Evolutionary conservation across 2,113 vertebrate species (phyloP).

Genomic region (Mohoua ochrocephala): DNA sequence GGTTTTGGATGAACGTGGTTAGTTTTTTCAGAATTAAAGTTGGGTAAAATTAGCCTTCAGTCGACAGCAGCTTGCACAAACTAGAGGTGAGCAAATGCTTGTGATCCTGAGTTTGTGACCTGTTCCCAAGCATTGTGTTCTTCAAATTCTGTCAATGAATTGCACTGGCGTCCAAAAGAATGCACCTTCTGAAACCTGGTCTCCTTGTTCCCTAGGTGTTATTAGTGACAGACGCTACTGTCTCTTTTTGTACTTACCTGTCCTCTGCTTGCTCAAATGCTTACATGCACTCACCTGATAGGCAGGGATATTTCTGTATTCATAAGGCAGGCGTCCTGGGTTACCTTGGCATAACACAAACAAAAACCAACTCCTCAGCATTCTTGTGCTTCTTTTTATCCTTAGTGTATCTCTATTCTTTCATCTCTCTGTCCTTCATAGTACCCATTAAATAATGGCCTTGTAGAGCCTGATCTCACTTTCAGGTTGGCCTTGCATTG

Average conservation of each 20-base stretch:
- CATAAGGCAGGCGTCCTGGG: fast-evolving
- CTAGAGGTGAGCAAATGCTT: background rate
- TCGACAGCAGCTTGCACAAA: background rate
- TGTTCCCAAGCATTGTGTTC: background rate
- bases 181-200: background rate
- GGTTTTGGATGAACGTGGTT: fast-evolving
- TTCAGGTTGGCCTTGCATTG: background rate
- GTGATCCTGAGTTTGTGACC: background rate
- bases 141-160: background rate
- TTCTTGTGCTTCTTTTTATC: background rate
- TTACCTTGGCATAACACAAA: background rate
- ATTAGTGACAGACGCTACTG: fast-evolving
- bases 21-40: background rate
- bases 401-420: background rate
- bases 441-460: background rate
- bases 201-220: background rate
- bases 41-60: background rate
- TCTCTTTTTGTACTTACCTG: background rate
- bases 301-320: background rate
- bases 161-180: background rate
- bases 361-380: background rate
- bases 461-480: background rate
- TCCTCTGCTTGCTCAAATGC: background rate
- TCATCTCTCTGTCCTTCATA: fast-evolving
- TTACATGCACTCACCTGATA: background rate